These are phyloP conservation scores for Psilanteris sp. DNA, from an alignment of 1,140 invertebrate species.

Conservation along the genomic window DNA sequence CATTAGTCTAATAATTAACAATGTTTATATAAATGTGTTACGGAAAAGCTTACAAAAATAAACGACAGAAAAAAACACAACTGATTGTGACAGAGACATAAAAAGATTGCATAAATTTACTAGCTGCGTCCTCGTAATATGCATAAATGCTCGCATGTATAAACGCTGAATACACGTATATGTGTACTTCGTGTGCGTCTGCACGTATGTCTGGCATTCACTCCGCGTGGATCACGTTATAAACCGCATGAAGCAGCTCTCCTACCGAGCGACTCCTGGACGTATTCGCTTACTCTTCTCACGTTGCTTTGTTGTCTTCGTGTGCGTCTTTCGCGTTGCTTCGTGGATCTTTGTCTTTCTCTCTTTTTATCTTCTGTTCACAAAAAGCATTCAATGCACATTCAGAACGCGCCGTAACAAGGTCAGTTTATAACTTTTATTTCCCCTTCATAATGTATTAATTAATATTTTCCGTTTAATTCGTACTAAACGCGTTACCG, in stretches of 20 bases:
- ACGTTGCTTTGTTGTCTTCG: slow-evolving; percentile 32
- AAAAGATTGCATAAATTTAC: slow-evolving; percentile 29
- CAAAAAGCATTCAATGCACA: too few relatives aligned
- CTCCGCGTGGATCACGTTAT: slow-evolving; percentile 57
- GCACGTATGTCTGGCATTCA: slow-evolving; percentile 53
- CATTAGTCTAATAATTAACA: too few relatives aligned
- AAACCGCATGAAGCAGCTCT: slow-evolving; percentile 59
- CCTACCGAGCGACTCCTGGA: slow-evolving; percentile 54
- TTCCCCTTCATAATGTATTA: too few relatives aligned
- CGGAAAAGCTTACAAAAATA: too few relatives aligned
- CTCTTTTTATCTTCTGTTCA: slow-evolving; percentile 27
- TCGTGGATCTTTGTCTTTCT: too few relatives aligned
- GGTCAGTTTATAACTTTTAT: too few relatives aligned
- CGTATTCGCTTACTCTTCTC: slow-evolving; percentile 30
- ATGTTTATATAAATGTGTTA: too few relatives aligned
- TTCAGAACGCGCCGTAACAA: too few relatives aligned
- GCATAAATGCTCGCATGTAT: slow-evolving; percentile 29
- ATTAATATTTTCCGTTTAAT: too few relatives aligned
- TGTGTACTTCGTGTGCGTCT: slow-evolving; percentile 23
- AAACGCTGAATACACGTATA: too few relatives aligned
- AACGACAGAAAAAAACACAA: neutral
- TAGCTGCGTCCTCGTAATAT: slow-evolving; percentile 25
- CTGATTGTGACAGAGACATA: neutral
- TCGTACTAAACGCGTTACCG: too few relatives aligned
- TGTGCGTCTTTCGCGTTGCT: slow-evolving; percentile 24